Base-by-base conservation (phyloP, 2,797 vertebrate genomes). In the Urophycis tenuis region DNA sequence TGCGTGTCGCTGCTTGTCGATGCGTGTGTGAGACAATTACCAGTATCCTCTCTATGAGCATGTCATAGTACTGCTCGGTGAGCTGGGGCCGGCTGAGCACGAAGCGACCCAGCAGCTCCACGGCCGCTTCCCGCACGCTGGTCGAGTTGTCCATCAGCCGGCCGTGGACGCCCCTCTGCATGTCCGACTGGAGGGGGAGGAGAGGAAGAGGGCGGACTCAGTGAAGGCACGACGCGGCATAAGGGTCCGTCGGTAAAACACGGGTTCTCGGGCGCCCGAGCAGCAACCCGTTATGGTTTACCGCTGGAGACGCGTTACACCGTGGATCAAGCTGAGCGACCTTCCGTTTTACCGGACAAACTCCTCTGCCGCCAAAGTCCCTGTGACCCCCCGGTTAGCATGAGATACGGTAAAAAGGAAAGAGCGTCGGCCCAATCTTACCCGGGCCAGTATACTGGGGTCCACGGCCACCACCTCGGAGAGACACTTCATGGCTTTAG, bases 401-500 rank as follows among this genome's bases (percentile, higher is more conserved):
- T 29, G 60, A 67, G n/a, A 67, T 67, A 67, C 29, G n/a, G 29
- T 29, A 29, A 12, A n/a, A 29, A 64, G 29, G n/a, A 5, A 53
- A 53, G n/a, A 67, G n/a, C n/a, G n/a, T n/a, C n/a, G n/a, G n/a
- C n/a, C n/a, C n/a, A n/a, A n/a, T n/a, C 87, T 88, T 94, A 99
- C 97, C 94, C 97, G 94, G 82, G 97, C 96, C 88, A 99, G 92
- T 87, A 99, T 99, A 92, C 97, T 98, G 89, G 97, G 97, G 80
- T 99, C 97, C 85, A 98, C 97, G 81, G 97, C 96, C 90, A 99
- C 97, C 84, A 99, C 97, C 89, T 99, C 97, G 87, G 97, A 98
- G 82, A 99, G 89, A 95, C 97, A 99, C 92, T 99, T 98, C 97
- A 99, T 99, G 93, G 97, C 97, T 96, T 99, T 99, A 92, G 97